Base-by-base conservation (phyloP, 1,140 invertebrate genomes). In the Leptinotarsa lineolata region DNA sequence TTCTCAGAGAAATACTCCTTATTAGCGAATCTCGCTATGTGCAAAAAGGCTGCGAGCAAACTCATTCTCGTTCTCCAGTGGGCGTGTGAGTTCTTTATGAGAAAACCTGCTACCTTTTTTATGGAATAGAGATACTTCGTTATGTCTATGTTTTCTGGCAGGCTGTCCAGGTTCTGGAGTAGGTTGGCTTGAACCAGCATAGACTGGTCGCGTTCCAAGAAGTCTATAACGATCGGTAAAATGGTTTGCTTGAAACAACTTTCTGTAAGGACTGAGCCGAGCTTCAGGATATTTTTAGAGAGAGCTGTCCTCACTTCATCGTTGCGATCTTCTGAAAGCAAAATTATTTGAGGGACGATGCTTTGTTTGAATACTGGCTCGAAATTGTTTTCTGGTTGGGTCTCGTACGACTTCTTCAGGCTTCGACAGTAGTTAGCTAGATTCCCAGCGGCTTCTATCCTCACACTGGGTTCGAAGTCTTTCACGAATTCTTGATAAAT, bases 21-120 rank as follows among this genome's bases (percentile, higher is more conserved):
- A 12, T 69, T 65, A 16, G 79, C 76, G 60, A 79, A 79, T 48
- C 77, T 77, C 0, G 79, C 73, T 22, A 84, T 78, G 68, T 83
- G 77, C 18, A 80, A 68, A n/a, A 83, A 80, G 18, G 79, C 76
- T 12, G 79, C 72, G 0, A 84, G 72, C 15, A 84, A 63, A 45
- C 78, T 78, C 63, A 81, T 75, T 59, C 83, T 76, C 18, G 79
- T 80, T 46, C 83, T 73, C 83, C 83, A 84, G 21, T 77, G 76
- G 6, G 76, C 73, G 48, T 74, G 72, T 4, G 81, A 82, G 30
- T 74, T 73, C 6, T 74, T 73, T 12, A 83, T 68, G 4, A 84
- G 45, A 16, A 77, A 74, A 22, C 75, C 70, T 15, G 83, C 74
- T 21, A 80, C 72, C 46, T 73, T 79, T 15, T 70, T 74, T 11